Evolutionary conservation across 2,113 vertebrate species (phyloP).

Genomic region (Astur gentilis): DNA sequence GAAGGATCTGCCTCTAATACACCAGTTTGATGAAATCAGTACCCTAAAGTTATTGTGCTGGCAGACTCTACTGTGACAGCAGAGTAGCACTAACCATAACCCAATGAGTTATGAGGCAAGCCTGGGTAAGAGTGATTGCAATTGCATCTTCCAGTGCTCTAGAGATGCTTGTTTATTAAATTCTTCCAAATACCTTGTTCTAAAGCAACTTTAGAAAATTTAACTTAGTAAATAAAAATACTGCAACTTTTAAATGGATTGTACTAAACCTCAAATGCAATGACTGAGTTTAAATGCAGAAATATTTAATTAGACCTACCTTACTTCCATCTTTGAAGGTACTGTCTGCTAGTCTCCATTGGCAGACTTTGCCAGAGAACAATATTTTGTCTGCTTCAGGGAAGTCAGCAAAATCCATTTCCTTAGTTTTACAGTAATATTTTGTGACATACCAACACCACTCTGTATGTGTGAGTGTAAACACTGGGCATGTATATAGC

Average conservation of each 20-base stretch:
- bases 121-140: not conserved
- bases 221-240: not conserved
- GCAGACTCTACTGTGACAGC: not conserved
- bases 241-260: not conserved
- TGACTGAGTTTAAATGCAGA: not conserved
- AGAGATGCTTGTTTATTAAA: not conserved
- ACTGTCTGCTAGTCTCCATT: not conserved
- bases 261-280: not conserved
- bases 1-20: not conserved
- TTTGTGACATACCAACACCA: not conserved
- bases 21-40: not conserved
- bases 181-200: not conserved
- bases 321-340: not conserved
- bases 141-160: not conserved
- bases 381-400: not conserved
- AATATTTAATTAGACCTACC: not conserved
- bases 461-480: not conserved
- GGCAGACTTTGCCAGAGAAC: not conserved
- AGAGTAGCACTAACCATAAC: not conserved
- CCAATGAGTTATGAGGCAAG: not conserved
- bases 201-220: not conserved
- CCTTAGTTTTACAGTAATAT: not conserved
- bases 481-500: not conserved
- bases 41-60: not conserved
- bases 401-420: not conserved